These are phyloP conservation scores for Gallinago stenura DNA, from an alignment of 2,797 vertebrate species.

Conservation along the genomic window DNA sequence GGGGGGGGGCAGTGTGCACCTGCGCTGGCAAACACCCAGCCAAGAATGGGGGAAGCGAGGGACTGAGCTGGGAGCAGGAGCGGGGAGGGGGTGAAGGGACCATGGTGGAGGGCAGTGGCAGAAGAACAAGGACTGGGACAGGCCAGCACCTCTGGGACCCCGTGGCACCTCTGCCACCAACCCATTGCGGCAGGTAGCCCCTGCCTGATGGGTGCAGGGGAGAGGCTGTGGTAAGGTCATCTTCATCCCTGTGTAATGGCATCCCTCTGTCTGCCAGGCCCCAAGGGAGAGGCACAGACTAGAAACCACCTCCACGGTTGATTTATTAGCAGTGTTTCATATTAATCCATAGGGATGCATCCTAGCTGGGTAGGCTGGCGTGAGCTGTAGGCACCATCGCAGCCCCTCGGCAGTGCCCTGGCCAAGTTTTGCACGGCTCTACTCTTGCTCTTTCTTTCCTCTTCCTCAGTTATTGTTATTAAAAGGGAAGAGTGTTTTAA, in stretches of 20 bases:
- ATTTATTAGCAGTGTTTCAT: not conserved
- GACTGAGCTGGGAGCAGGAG: not conserved
- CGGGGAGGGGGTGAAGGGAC: accelerated
- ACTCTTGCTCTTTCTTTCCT: not conserved
- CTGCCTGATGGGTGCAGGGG: not conserved
- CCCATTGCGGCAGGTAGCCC: accelerated
- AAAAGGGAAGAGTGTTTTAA: not conserved
- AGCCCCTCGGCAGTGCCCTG: not conserved
- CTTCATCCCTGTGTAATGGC: not conserved
- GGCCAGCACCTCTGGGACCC: accelerated
- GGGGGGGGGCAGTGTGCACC: not conserved
- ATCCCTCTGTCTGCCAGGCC: not conserved
- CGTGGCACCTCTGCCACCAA: accelerated
- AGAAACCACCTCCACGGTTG: accelerated
- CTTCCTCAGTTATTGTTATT: not conserved
- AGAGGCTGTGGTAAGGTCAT: not conserved
- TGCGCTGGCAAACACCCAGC: not conserved
- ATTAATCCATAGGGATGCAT: not conserved
- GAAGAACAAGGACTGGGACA: not conserved
- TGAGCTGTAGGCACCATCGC: not conserved
- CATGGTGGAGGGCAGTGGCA: not conserved
- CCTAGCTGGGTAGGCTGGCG: not conserved
- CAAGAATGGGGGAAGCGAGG: not conserved
- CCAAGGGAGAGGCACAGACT: not conserved
- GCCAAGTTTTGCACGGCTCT: not conserved